Conservation (phyloP, 2,113 vertebrate genomes). For the Peromyscus maniculatus region DNA sequence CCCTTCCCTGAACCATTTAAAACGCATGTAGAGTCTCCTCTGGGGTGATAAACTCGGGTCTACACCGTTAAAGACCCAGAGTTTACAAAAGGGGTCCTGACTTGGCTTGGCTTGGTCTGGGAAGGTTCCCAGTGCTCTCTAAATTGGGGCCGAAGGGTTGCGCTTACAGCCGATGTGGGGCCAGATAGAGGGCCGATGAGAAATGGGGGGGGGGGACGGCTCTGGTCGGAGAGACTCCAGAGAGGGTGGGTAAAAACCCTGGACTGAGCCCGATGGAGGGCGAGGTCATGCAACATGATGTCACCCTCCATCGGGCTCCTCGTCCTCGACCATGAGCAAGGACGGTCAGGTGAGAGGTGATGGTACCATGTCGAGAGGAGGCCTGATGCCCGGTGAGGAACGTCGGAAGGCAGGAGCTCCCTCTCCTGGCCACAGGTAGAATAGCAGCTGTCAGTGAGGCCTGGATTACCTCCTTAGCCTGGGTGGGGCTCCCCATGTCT, state of each 20-base stretch:
- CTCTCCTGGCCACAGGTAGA: not conserved
- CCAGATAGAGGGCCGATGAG: not conserved
- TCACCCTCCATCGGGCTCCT: too few species aligned
- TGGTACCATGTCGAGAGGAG: too few species aligned
- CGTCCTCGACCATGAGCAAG: not conserved
- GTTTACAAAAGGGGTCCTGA: not conserved
- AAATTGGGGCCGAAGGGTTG: not conserved
- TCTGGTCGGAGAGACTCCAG: not conserved
- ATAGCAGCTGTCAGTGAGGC: not conserved
- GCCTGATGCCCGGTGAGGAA: not conserved
- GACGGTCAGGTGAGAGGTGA: not conserved
- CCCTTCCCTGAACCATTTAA: not conserved
- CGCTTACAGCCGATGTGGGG: not conserved
- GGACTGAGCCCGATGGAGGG: fast-evolving
- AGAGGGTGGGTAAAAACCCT: fast-evolving
- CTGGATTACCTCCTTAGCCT: not conserved
- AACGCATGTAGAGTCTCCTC: not conserved
- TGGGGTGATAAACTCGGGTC: fast-evolving
- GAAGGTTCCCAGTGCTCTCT: not conserved
- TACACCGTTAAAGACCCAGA: not conserved
- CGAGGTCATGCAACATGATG: fast-evolving
- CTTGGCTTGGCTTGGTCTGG: not conserved
- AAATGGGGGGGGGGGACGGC: not conserved
- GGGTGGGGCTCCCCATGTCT: fast-evolving
- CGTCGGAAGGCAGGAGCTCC: not conserved